phyloP scores from a whole-genome alignment of 2,797 vertebrate species.

The Hyperoplus lanceolatus region DNA sequence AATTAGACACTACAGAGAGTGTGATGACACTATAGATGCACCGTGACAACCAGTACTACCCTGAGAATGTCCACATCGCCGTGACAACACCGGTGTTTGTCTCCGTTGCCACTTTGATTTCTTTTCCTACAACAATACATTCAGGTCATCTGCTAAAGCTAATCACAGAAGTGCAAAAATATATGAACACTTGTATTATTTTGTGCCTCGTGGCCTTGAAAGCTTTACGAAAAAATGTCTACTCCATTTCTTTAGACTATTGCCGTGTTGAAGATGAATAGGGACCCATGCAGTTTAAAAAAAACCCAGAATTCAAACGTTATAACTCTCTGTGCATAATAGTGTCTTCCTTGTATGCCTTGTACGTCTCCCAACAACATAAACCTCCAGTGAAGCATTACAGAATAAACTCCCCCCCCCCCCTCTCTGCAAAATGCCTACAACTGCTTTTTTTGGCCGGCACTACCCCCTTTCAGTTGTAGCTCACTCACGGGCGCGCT shows the following conservation, averaged over 20 bases:
- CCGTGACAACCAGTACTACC: conserved; percentile 16
- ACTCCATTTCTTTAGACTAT: background rate
- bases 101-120: background rate
- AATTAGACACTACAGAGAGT: conserved; percentile 40
- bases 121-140: background rate
- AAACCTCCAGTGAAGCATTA: conserved; percentile 3
- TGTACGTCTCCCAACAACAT: background rate
- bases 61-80: conserved; percentile 28
- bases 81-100: background rate
- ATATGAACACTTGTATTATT: background rate
- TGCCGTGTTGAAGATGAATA: background rate
- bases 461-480: background rate
- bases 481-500: conserved; percentile 16
- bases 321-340: background rate
- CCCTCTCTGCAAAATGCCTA: conserved; percentile 3
- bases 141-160: conserved; percentile 2
- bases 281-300: background rate
- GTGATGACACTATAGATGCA: conserved; percentile 20
- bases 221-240: background rate
- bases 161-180: background rate
- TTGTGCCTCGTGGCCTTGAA: background rate
- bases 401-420: background rate
- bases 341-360: background rate
- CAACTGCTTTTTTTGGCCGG: conserved; percentile 3
- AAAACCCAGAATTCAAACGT: background rate